Evolutionary conservation across 2,888 invertebrate species (phyloP).

Genomic region (Epinotia ramella): DNA sequence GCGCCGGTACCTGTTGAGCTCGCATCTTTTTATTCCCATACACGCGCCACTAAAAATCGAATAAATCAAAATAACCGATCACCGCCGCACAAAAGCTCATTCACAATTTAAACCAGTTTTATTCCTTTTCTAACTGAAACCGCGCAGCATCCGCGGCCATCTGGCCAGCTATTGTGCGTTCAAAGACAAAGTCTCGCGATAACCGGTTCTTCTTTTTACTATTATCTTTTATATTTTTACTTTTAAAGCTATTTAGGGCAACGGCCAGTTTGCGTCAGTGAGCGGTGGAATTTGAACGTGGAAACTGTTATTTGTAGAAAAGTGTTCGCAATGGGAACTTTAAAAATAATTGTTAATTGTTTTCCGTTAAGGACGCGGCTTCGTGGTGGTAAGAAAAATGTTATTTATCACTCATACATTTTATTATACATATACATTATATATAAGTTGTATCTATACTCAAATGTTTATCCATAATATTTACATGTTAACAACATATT

Average conservation of each 20-base stretch:
- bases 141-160: constrained; percentile 80
- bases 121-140: constrained; percentile 63
- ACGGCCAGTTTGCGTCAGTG: constrained; percentile 62
- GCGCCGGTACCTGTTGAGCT: constrained; percentile 79
- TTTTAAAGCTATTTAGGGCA: constrained; percentile 71
- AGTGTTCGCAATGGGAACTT: constrained; percentile 2
- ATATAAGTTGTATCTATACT: no score
- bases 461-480: no score
- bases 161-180: constrained; percentile 76
- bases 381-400: constrained; percentile 15
- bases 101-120: constrained; percentile 77
- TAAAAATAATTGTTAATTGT: not conserved
- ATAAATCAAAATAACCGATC: constrained; percentile 85
- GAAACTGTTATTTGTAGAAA: constrained; percentile 48
- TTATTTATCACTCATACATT: no score
- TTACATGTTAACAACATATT: no score
- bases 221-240: constrained; percentile 60
- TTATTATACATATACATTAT: no score
- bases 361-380: not conserved
- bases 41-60: constrained; percentile 79
- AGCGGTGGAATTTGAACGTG: constrained; percentile 58
- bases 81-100: constrained; percentile 76
- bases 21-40: constrained; percentile 76
- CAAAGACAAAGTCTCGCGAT: constrained; percentile 72
- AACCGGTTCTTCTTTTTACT: constrained; percentile 73